Conservation (phyloP, 2,888 invertebrate species). For the Zelleria hepariella region DNA sequence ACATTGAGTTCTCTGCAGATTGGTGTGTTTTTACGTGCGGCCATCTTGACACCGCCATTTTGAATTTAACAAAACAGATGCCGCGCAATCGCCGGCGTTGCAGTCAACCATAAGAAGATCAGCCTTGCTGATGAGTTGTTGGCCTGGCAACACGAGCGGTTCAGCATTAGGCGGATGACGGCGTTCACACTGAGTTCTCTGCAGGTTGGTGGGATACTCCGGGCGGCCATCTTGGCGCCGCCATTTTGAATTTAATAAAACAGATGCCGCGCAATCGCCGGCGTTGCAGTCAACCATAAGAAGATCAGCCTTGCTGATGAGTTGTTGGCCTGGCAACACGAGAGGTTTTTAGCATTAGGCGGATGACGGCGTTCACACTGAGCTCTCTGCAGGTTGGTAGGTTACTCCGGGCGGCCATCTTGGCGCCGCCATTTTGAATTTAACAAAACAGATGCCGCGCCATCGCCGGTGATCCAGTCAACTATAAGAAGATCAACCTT, state of each 20-base stretch:
- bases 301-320: constrained; percentile 97
- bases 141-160: constrained; percentile 97
- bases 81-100: too few species aligned
- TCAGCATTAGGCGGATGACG: constrained; percentile 91
- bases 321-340: constrained; percentile 96
- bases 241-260: too few species aligned
- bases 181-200: constrained; percentile 92
- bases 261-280: too few species aligned
- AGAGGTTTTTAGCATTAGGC: constrained; percentile 92
- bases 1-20: constrained; percentile 86
- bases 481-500: constrained; percentile 97
- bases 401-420: too few species aligned
- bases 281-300: constrained; percentile 81
- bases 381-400: constrained; percentile 76
- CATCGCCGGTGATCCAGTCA: constrained; percentile 71
- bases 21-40: too few species aligned
- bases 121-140: constrained; percentile 92
- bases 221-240: too few species aligned
- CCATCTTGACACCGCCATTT: too few species aligned
- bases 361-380: constrained; percentile 92
- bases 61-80: too few species aligned
- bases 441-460: too few species aligned
- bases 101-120: constrained; percentile 94
- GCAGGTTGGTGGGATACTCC: constrained; percentile 61
- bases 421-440: too few species aligned